Conservation (phyloP, 2,113 vertebrate species). For the Archilochus colubris region DNA sequence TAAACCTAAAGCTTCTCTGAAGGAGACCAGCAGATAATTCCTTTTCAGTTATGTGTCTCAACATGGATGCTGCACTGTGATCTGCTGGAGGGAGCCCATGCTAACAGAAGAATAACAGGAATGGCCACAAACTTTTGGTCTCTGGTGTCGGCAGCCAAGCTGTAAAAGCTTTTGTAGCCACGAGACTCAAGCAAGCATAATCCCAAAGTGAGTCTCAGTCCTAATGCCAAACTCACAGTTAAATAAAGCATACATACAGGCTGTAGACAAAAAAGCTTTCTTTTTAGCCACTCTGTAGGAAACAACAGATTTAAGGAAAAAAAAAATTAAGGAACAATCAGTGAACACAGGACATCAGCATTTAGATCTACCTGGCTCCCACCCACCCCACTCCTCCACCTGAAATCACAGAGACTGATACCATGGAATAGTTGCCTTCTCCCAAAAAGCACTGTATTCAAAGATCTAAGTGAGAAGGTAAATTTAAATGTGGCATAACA, state of each 20-base stretch:
- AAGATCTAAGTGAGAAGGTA: background rate
- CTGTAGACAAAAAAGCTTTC: background rate
- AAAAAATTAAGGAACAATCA: background rate
- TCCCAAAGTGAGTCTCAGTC: background rate
- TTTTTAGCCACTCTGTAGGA: background rate
- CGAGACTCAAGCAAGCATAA: background rate
- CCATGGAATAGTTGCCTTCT: background rate
- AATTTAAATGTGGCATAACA: background rate
- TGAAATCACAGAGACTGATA: background rate
- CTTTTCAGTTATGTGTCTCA: background rate
- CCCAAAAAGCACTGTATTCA: background rate
- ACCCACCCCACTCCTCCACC: background rate
- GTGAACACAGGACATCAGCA: background rate
- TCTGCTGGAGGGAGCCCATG: background rate
- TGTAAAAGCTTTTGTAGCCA: background rate
- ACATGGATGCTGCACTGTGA: background rate
- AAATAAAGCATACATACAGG: too few species aligned
- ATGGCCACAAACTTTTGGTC: accelerated
- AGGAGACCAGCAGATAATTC: background rate
- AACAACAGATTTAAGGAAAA: background rate
- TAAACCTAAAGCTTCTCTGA: background rate
- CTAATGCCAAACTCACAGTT: background rate
- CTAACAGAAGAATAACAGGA: background rate
- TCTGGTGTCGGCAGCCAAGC: background rate
- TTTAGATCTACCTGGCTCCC: background rate